Conservation (phyloP, 35 echinoderm and acorn worm species). For the Heliocidaris tuberculata region DNA sequence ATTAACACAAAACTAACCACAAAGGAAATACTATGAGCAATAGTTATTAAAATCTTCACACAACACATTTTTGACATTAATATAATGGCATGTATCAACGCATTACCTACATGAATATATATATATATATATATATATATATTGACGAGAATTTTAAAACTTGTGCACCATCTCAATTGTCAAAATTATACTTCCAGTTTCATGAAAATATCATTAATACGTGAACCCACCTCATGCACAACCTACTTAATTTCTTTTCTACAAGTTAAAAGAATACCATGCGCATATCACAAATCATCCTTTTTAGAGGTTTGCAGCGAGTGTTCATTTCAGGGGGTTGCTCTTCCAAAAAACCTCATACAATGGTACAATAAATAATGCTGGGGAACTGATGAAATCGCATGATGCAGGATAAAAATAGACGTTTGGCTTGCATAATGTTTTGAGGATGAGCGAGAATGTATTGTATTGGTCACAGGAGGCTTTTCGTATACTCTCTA, state of each 20-base stretch:
- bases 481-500: background rate
- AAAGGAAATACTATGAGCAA: background rate
- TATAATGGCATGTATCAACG: background rate
- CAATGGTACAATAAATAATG: slow-evolving; percentile 15
- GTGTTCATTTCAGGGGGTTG: background rate
- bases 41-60: background rate
- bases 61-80: background rate
- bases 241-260: background rate
- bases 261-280: background rate
- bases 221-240: background rate
- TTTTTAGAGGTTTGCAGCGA: background rate
- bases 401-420: slow-evolving; percentile 5
- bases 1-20: background rate
- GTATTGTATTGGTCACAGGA: background rate
- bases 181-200: background rate
- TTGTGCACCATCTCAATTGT: background rate
- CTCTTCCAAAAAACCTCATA: background rate
- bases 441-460: background rate
- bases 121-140: background rate
- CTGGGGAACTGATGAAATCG: background rate
- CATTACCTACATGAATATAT: slow-evolving; percentile 10
- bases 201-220: background rate
- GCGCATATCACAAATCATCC: background rate
- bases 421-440: background rate
- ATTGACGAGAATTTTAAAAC: background rate